phyloP scores from a whole-genome alignment of 2,113 vertebrate species.

The Climacteris rufus region DNA sequence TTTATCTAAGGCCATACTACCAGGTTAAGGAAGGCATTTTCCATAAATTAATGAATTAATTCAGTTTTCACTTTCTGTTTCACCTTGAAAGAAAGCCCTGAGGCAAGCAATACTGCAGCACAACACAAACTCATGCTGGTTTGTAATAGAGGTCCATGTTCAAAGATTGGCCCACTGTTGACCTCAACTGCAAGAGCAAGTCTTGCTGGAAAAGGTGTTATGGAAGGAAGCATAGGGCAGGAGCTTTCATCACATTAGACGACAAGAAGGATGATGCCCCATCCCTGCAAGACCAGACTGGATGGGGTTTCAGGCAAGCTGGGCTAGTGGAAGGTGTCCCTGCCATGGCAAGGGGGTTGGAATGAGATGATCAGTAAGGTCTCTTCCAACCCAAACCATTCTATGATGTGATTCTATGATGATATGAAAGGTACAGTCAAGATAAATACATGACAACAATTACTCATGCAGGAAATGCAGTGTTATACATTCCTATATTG shows the following conservation, averaged over 20 bases:
- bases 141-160: neutral
- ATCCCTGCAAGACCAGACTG: neutral
- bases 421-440: neutral
- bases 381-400: neutral
- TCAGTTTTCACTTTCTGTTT: constrained; percentile 5
- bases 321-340: neutral
- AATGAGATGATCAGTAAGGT: neutral
- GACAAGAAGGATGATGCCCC: neutral
- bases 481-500: neutral
- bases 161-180: neutral
- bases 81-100: neutral
- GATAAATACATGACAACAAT: neutral
- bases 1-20: neutral
- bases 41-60: neutral
- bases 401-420: neutral
- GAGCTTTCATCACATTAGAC: neutral
- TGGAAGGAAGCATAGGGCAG: neutral
- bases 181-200: neutral
- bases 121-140: neutral
- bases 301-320: neutral
- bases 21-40: neutral
- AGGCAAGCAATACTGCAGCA: neutral
- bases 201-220: neutral
- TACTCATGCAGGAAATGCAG: neutral
- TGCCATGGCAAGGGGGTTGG: neutral